Conservation (phyloP, 2,888 invertebrate genomes). For the Pandemis cinnamomeana region DNA sequence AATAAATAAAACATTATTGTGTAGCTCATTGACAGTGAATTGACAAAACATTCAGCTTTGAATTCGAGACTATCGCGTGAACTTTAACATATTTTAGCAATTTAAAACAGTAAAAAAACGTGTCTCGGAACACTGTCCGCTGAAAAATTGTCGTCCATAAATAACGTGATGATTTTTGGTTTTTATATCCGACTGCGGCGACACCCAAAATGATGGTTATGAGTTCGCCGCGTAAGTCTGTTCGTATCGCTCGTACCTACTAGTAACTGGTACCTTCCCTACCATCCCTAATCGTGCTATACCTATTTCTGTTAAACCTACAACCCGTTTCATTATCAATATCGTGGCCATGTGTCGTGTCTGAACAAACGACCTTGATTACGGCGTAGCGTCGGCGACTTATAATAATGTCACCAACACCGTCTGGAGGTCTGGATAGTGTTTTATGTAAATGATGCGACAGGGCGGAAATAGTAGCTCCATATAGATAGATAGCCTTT, state of each 20-base stretch:
- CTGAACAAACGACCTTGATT: not conserved
- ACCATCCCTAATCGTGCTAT: too few relatives aligned
- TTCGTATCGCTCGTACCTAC: too few relatives aligned
- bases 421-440: not conserved
- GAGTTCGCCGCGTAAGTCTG: too few relatives aligned
- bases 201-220: too few relatives aligned
- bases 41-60: not conserved
- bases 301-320: too few relatives aligned
- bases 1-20: too few relatives aligned
- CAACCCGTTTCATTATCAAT: too few relatives aligned
- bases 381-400: not conserved
- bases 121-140: not conserved
- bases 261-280: too few relatives aligned
- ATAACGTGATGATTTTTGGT: too few relatives aligned
- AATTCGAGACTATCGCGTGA: not conserved
- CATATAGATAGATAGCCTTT: constrained; percentile 28
- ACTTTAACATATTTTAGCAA: not conserved
- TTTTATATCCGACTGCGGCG: too few relatives aligned
- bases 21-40: not conserved
- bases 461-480: constrained; percentile 8
- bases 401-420: not conserved
- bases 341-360: too few relatives aligned
- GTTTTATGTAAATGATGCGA: not conserved
- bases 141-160: not conserved
- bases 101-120: not conserved